Evolutionary conservation across 2,888 invertebrate species (phyloP).

Genomic region (Hartigia nigra): DNA sequence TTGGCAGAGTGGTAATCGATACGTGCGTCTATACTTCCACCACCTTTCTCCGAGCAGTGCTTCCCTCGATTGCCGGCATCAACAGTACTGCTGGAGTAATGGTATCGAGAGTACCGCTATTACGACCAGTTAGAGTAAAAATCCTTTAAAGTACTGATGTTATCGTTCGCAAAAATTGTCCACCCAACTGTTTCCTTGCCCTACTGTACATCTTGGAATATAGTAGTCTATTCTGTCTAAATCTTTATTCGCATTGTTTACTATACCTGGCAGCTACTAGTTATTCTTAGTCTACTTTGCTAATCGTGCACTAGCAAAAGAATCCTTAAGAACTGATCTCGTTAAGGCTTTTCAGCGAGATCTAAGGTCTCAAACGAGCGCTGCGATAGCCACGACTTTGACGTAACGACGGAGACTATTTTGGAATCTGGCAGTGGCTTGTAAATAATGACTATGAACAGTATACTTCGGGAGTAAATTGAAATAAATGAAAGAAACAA

Average conservation of each 20-base stretch:
- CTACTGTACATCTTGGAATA: neutral
- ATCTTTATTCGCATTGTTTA: neutral
- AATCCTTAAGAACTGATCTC: neutral
- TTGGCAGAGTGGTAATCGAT: conserved; percentile 49
- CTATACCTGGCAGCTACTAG: neutral
- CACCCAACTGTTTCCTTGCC: neutral
- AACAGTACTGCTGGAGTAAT: neutral
- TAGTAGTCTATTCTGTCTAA: too few species aligned
- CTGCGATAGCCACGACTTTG: neutral
- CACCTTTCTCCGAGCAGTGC: conserved; percentile 31
- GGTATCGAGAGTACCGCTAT: neutral
- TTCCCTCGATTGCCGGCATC: neutral
- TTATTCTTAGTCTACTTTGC: neutral
- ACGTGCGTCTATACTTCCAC: conserved; percentile 51
- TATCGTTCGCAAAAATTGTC: neutral
- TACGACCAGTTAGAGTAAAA: neutral
- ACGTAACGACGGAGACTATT: neutral
- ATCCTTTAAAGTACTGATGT: neutral
- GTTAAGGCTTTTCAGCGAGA: neutral
- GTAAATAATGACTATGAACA: neutral
- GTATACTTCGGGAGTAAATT: neutral
- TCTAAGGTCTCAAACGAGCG: neutral
- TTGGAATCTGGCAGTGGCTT: neutral
- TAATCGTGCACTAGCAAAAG: neutral
- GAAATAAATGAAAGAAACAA: neutral